Evolutionary conservation across 2,113 vertebrate species (phyloP), one percentile per base, ranked within the genome.

Genomic region (Phylloscopus trochilus): DNA sequence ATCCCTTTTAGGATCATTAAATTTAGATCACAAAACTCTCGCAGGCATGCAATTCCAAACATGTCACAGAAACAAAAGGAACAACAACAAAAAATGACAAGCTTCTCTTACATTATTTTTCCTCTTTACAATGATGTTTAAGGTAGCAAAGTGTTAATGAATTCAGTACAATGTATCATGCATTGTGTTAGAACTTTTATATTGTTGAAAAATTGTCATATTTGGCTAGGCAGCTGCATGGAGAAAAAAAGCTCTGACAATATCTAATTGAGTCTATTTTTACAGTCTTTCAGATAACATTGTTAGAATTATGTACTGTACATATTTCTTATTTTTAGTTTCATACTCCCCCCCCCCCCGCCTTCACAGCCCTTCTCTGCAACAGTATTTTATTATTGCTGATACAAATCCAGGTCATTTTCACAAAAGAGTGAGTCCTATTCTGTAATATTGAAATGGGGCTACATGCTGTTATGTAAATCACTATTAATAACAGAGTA

Each of bases 221-320:
- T 97, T 98, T 97, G 97, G 96, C 96, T 97, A 98, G 95, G 97
- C 98, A 98, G 98, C 97, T 98, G 97, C 96, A 98, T 66, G 92
- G 96, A 98, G 97, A 96, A 95, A 98, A 97, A 97, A 98, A 97
- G 97, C 97, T 97, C 98, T 98, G 97, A 98, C 97, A 98, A 97
- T 97, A 95, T 97, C 94, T 98, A 98, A 97, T 98, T 98, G 97
- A 98, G 97, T 97, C 98, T 98, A 97, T 98, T 98, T 98, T 98
- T 98, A 94, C 97, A 95, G 94, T 96, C 92, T 98, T 97, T 97
- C 93, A 97, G 93, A 97, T 66, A 49, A 95, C 95, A 97, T 97
- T 97, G 97, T 98, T 98, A 97, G 90, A 87, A 97, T 96, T 97
- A 98, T 91, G 94, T 96, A 98, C 96, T 97, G 95, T 97, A 97